Base-by-base conservation (phyloP, 2,888 invertebrate species). In the Parelbella ahira region DNA sequence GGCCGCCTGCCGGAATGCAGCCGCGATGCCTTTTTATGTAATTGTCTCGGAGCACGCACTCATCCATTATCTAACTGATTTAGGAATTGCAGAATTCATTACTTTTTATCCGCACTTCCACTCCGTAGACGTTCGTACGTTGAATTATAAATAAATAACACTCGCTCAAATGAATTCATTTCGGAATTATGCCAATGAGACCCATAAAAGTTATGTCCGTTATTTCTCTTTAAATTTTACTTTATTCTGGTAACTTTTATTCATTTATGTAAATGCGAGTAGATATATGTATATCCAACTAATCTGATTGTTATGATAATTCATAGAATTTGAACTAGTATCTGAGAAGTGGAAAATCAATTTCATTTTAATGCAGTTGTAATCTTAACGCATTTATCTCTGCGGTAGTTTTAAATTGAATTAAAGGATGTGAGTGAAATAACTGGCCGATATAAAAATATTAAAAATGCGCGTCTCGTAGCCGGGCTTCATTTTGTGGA, bases 11-110 rank as follows among this genome's bases (percentile, higher is more conserved):
- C 59, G 79, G 83, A 86, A 87, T 86, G 83, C 73, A 61, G 64
- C 67, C 60, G 54, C 63, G 67, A 63, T 67, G 64, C 63, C 76
- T 87, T 87, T 87, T 87, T 87, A 79, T 75, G 74, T 84, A 83
- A 86, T 84, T 82, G 86, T 83, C 72, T 70, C 58, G 63, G 65
- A 73, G 76, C 84, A 84, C 79, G 81, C 84, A 83, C 80, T 80
- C 80, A 76, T 83, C 83, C 83, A 82, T 82, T 86, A 86, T 81
- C 84, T 86, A 83, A 75, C 73, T 73, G 68, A 74, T 69, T 75
- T 71, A 70, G 69, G 70, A 64, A 67, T 68, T 65, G 63, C 56
- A 57, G 66, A 59, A 61, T 60, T 51, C 60, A 58, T 63, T 51
- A 58, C 56, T 67, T 69, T 70, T 72, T 68, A 51, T 45, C 45